Evolutionary conservation across 2,888 invertebrate species (phyloP), one percentile per base, ranked within the genome.

Genomic region (Drosophila stalkeri): DNA sequence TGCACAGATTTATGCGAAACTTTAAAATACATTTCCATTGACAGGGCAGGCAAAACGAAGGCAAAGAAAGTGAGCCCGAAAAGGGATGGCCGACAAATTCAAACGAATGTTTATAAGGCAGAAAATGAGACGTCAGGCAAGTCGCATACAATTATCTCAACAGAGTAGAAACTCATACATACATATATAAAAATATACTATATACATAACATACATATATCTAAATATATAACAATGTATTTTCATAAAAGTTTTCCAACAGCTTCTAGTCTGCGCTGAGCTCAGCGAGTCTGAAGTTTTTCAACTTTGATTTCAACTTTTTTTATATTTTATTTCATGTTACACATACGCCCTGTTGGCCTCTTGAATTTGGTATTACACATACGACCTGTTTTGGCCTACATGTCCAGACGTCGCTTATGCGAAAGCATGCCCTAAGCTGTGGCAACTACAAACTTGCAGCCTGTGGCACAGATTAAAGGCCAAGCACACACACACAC

Each of bases 11-110:
- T 82, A 71, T 68, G 68, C 67, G 59, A 80, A 80, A 78, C 76
- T 83, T 86, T 75, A 72, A 86, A 86, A 81, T 72, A 78, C 72
- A 78, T 83, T 82, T 82, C 66, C 86, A 83, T 78, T 80, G 64
- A 75, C 64, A 64, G 47, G 47, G 18, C 47, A 54, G 35, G 16
- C 37, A 2, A 33, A 14, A 51, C 14, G 35, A 20, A 31, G 31
- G 46, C 20, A 52, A 44, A 11, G 27, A 31, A 8, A 27, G 9
- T 11, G 43, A 31, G 27, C 12, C 18, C 49, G 33, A 75, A 69
- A 67, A 68, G 66, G 68, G 52, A 64, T 68, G 79, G 69, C 64
- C 66, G 23, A 23, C 41, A 77, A 75, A 81, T 72, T 70, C 71
- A 72, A 69, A 67, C 71, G 79, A 54, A 75, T 74, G 78, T 87